Evolutionary conservation across 2,113 vertebrate species (phyloP).

Genomic region (Nansenia antarctica): DNA sequence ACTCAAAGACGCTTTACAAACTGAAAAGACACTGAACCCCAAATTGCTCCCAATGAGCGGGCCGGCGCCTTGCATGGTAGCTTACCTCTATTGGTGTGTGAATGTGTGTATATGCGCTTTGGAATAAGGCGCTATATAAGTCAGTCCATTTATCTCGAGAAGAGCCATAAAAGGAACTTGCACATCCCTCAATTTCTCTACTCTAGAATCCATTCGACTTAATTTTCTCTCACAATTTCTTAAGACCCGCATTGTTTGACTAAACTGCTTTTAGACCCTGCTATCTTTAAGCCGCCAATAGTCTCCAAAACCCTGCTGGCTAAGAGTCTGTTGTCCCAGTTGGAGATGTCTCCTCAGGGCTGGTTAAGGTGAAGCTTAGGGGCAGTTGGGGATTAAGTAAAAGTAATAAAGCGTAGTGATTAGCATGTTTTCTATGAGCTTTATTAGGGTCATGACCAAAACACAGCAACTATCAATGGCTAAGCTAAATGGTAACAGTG

Average conservation of each 20-base stretch:
- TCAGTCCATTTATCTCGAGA: no score
- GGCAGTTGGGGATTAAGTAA: slow-evolving; percentile 48
- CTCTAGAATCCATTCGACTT: neutral
- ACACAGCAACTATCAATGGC: slow-evolving; percentile 3
- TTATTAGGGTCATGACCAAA: slow-evolving; percentile 4
- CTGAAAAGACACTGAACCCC: no score
- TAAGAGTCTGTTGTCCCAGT: slow-evolving; percentile 1
- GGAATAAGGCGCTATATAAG: no score
- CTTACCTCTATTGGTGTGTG: no score
- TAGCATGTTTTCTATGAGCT: slow-evolving; percentile 33
- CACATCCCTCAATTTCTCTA: no score
- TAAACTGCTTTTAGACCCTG: neutral
- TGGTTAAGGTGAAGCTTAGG: neutral
- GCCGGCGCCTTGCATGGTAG: no score
- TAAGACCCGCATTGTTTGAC: slow-evolving; percentile 10
- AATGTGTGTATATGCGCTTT: no score
- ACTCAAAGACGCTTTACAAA: no score
- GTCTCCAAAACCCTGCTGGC: neutral
- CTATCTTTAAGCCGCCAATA: slow-evolving; percentile 18
- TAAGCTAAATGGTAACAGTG: slow-evolving; percentile 15
- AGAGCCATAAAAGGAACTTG: no score
- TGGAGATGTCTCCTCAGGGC: neutral
- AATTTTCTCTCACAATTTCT: neutral
- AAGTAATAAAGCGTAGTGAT: slow-evolving; percentile 45
- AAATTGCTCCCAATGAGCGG: no score